Evolutionary conservation across 1,140 invertebrate species (phyloP).

Genomic region (Bombus haemorrhoidalis): DNA sequence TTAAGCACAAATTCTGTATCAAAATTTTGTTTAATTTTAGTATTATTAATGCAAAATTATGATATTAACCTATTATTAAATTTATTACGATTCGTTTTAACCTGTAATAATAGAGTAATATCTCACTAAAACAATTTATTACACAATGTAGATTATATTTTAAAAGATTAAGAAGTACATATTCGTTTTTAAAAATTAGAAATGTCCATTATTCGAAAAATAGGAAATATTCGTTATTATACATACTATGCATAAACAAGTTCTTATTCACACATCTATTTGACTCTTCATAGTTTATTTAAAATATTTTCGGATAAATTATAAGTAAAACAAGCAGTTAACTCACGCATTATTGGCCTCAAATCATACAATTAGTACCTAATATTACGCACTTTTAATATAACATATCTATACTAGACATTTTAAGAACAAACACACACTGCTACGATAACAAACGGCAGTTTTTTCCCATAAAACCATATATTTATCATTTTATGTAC

Average conservation of each 20-base stretch:
- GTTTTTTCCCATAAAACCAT: conserved; percentile 46
- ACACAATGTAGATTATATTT: conserved; percentile 36
- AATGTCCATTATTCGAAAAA: conserved; percentile 48
- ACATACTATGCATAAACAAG: conserved; percentile 46
- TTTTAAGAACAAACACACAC: conserved; percentile 47
- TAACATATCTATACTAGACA: conserved; percentile 38
- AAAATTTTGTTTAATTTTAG: conserved; percentile 39
- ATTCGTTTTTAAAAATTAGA: conserved; percentile 48
- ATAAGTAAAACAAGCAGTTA: conserved; percentile 39
- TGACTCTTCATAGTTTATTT: conserved; percentile 41
- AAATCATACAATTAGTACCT: conserved; percentile 39
- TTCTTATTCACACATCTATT: conserved; percentile 46
- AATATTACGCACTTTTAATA: conserved; percentile 39
- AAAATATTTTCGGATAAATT: conserved; percentile 45
- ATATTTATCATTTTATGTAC: conserved; percentile 56
- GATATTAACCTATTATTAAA: conserved; percentile 38
- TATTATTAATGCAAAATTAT: conserved; percentile 39
- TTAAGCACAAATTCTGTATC: conserved; percentile 40
- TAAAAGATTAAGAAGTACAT: conserved; percentile 49
- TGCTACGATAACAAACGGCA: conserved; percentile 48
- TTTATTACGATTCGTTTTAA: conserved; percentile 37
- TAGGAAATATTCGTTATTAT: conserved; percentile 46
- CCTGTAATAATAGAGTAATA: conserved; percentile 32
- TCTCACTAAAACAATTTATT: conserved; percentile 36
- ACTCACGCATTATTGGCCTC: conserved; percentile 44